Base-by-base conservation (phyloP, 1,140 invertebrate genomes). In the Drosophila nebulosa region DNA sequence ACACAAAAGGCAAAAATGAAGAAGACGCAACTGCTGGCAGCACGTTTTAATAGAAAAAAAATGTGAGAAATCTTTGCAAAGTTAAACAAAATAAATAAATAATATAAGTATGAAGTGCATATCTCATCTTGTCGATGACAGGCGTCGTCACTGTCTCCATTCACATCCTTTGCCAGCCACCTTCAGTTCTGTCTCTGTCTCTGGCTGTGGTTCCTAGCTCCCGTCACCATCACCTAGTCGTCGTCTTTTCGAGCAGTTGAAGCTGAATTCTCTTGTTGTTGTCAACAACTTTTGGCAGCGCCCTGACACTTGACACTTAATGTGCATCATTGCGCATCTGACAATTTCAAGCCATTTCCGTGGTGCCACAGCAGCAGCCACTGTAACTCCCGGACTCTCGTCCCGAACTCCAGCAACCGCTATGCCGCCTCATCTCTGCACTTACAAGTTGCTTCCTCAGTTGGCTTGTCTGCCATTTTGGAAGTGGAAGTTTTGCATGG, bases 251-350 rank as follows among this genome's bases (percentile, higher is more conserved):
- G 14, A 35, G 26, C 12, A 61, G 27, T 27, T 35, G 12, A 21
- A 36, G 39, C 22, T 27, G 26, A 68, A 32, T 21, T 61, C 35
- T 69, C 12, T 42, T 68, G 60, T 77, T 85, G 81, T 81, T 81
- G 81, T 86, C 81, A 88, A 78, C 74, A 88, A 86, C 78, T 88
- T 86, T 81, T 86, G 78, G 74, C 74, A 75, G 59, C 74, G 70
- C 62, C 62, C 71, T 74, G 70, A 78, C 71, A 86, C 83, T 88
- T 88, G 83, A 88, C 81, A 88, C 78, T 86, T 88, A 86, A 86
- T 86, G 81, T 86, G 81, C 81, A 86, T 86, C 81, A 88, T 83
- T 88, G 81, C 81, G 81, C 81, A 81, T 78, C 81, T 86, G 83
- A 86, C 81, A 86, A 88, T 86, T 88, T 78, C 81, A 81, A 81